These are phyloP conservation scores for Brachyptera putata DNA, from an alignment of 2,888 invertebrate species.

Conservation along the genomic window DNA sequence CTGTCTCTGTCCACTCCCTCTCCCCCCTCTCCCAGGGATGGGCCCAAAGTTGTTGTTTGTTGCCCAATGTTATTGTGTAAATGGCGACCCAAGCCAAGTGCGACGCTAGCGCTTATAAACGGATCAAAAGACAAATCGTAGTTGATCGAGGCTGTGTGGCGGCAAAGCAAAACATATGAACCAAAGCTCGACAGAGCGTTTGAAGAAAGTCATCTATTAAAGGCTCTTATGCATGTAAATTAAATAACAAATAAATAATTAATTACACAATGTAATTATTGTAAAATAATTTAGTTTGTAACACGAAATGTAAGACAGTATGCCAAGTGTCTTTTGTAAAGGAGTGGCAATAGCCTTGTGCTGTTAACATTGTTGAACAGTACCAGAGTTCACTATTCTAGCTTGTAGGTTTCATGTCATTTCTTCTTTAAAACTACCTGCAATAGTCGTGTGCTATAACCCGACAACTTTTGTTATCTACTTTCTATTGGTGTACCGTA, in stretches of 20 bases:
- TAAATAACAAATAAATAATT: slow-evolving; percentile 1
- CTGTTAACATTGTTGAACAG: slow-evolving; percentile 33
- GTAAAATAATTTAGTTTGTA: slow-evolving; percentile 33
- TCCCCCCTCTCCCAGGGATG: not conserved
- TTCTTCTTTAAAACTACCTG: slow-evolving; percentile 32
- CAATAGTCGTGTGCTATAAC: slow-evolving; percentile 25
- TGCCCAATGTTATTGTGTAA: not conserved
- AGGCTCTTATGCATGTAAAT: slow-evolving; percentile 27
- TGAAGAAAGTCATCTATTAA: slow-evolving; percentile 12
- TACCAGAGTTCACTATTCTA: slow-evolving; percentile 33
- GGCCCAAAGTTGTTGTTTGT: not conserved
- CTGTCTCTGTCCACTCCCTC: not conserved
- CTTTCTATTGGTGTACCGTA: slow-evolving; percentile 36
- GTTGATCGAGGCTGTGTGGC: not conserved
- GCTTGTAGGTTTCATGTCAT: slow-evolving; percentile 33
- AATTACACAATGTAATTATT: slow-evolving; percentile 30
- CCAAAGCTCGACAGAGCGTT: slow-evolving; percentile 1
- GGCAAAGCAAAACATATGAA: slow-evolving; percentile 1
- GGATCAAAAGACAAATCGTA: not conserved
- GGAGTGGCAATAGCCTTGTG: slow-evolving; percentile 34
- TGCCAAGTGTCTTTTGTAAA: slow-evolving; percentile 33
- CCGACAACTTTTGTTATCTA: slow-evolving; percentile 32
- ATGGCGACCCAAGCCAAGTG: not conserved
- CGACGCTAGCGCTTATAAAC: too few relatives aligned
- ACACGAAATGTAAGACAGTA: slow-evolving; percentile 30